Conservation (phyloP, 2,113 vertebrate genomes). For the Tursiops truncatus region DNA sequence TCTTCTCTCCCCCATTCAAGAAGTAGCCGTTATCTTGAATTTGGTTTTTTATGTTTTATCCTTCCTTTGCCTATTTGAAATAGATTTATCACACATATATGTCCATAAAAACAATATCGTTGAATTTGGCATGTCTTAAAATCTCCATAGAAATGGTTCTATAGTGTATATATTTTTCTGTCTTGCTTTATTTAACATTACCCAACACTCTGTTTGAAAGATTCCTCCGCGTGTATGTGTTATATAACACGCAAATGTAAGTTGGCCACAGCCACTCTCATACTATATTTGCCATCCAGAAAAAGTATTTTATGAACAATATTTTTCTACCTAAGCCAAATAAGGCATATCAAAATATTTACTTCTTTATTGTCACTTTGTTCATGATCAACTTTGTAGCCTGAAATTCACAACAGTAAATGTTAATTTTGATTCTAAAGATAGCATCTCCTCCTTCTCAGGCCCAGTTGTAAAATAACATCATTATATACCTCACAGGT, state of each 20-base stretch:
- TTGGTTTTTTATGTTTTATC: not conserved
- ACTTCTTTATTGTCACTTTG: not conserved
- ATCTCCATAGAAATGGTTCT: not conserved
- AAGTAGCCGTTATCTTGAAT: not conserved
- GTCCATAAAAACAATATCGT: not conserved
- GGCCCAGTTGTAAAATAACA: not conserved
- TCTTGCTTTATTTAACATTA: not conserved
- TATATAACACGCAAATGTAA: not conserved
- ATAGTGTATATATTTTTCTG: not conserved
- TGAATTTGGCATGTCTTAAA: not conserved
- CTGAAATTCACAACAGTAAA: not conserved
- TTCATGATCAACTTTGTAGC: not conserved
- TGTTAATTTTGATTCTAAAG: not conserved
- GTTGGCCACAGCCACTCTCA: not conserved
- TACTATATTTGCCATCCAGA: not conserved
- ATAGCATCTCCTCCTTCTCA: not conserved
- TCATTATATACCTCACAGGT: not conserved
- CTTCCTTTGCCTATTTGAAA: not conserved
- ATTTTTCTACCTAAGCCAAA: not conserved
- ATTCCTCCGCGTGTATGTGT: not conserved
- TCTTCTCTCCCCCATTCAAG: not conserved
- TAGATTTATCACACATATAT: not conserved
- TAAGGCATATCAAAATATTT: not conserved
- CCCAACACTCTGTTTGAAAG: not conserved
- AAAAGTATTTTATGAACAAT: not conserved